phyloP scores from a whole-genome alignment of 2,888 invertebrate species.

The Tillus elongatus region DNA sequence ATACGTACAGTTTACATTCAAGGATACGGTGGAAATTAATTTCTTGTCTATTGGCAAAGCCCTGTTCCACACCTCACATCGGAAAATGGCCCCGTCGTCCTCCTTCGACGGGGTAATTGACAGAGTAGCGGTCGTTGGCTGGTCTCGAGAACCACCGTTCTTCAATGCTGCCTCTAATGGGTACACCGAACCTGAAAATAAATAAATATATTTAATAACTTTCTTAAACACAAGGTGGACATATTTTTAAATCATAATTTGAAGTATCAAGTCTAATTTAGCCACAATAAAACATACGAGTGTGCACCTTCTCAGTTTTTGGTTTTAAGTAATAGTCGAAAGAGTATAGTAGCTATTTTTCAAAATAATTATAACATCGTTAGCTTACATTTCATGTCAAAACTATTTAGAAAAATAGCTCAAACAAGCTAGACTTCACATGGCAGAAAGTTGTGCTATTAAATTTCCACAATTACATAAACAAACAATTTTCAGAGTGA shows the following conservation, averaged over 20 bases:
- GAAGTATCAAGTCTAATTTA: neutral
- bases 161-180: conserved; percentile 62
- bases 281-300: neutral
- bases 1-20: conserved; percentile 90
- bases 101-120: conserved; percentile 68
- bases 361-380: too few relatives aligned
- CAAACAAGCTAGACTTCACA: too few relatives aligned
- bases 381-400: too few relatives aligned
- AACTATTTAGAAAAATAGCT: too few relatives aligned
- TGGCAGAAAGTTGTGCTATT: too few relatives aligned
- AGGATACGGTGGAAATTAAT: conserved; percentile 66
- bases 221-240: neutral
- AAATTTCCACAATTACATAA: too few relatives aligned
- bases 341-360: too few relatives aligned
- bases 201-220: conserved; percentile 5
- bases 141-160: conserved; percentile 63
- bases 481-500: too few relatives aligned
- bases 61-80: conserved; percentile 82
- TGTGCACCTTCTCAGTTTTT: too few relatives aligned
- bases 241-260: neutral
- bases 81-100: conserved; percentile 75
- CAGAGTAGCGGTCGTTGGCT: conserved; percentile 67
- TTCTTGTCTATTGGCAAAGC: conserved; percentile 76
- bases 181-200: conserved; percentile 52
- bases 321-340: too few relatives aligned